A percentile compares a stretch with the other conserved stretches of the same genome.
phyloP scores from a whole-genome alignment of 2,797 vertebrate species.

The Botia kubotai region DNA sequence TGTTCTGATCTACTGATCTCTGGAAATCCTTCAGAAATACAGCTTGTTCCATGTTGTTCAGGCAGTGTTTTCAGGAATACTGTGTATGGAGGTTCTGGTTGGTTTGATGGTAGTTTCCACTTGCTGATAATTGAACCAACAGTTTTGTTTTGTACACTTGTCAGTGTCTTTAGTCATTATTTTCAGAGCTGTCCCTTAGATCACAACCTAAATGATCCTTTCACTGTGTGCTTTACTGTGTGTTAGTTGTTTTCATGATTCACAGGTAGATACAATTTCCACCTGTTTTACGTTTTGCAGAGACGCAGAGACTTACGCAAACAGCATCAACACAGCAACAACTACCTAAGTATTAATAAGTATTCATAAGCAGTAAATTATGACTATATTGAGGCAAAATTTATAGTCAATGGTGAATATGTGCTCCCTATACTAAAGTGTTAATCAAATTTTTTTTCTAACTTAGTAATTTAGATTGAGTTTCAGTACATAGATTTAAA shows the following conservation, averaged over 20 bases:
- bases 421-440: no score
- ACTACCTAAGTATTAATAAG: no score
- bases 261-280: neutral
- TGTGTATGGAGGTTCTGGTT: neutral
- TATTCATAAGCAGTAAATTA: no score
- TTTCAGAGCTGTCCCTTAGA: conserved; percentile 8
- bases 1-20: conserved; percentile 21
- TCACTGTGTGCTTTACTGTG: neutral
- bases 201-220: conserved; percentile 17
- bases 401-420: no score
- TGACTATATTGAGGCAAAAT: no score
- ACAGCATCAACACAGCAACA: no score
- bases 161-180: conserved; percentile 19
- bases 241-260: conserved; percentile 6
- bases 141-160: neutral
- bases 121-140: conserved; percentile 31
- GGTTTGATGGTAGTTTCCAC: conserved; percentile 4
- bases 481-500: no score
- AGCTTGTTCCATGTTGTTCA: conserved; percentile 6
- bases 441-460: neutral
- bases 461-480: neutral
- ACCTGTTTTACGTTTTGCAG: neutral
- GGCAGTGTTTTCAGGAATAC: neutral
- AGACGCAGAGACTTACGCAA: neutral
- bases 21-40: neutral